phyloP scores from a whole-genome alignment of 2,113 vertebrate genomes.

The Corydoras sp. region DNA sequence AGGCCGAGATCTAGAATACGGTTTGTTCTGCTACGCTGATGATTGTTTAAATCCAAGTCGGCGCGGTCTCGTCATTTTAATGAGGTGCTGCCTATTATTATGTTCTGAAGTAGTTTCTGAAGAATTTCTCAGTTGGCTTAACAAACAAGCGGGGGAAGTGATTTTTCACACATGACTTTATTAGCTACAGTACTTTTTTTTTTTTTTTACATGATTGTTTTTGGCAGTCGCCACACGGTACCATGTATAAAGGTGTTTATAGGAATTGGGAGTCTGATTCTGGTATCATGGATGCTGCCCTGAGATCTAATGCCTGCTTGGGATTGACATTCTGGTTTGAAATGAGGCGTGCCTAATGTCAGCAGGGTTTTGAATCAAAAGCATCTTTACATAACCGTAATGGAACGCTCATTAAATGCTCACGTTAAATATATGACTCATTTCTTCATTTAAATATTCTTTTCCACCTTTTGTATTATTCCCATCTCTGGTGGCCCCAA shows the following conservation, averaged over 20 bases:
- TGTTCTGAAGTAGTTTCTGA: not conserved
- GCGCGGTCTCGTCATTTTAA: conserved; percentile 21
- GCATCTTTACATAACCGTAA: too few species aligned
- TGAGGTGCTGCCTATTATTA: conserved; percentile 15
- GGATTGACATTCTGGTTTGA: not conserved
- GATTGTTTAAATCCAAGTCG: conserved; percentile 3
- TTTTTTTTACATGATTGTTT: not conserved
- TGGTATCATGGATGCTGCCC: conserved; percentile 1
- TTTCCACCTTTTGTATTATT: too few species aligned
- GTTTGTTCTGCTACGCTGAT: too few species aligned
- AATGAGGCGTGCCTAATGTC: too few species aligned
- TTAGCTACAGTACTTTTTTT: conserved; percentile 26
- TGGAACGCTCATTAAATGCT: too few species aligned
- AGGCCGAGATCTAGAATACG: conserved; percentile 2
- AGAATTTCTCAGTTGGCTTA: conserved; percentile 7
- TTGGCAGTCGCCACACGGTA: conserved; percentile 7
- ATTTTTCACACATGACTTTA: conserved; percentile 10
- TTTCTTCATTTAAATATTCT: too few species aligned
- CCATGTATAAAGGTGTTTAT: conserved; percentile 26
- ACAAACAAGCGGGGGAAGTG: not conserved
- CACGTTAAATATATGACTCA: too few species aligned
- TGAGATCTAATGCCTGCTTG: not conserved
- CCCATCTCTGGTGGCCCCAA: too few species aligned
- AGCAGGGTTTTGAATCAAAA: too few species aligned
- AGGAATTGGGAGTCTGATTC: conserved; percentile 10